Evolutionary conservation across 1,140 invertebrate genomes (phyloP), one percentile per base, ranked within the genome.

Genomic region (Steinernema feltiae): DNA sequence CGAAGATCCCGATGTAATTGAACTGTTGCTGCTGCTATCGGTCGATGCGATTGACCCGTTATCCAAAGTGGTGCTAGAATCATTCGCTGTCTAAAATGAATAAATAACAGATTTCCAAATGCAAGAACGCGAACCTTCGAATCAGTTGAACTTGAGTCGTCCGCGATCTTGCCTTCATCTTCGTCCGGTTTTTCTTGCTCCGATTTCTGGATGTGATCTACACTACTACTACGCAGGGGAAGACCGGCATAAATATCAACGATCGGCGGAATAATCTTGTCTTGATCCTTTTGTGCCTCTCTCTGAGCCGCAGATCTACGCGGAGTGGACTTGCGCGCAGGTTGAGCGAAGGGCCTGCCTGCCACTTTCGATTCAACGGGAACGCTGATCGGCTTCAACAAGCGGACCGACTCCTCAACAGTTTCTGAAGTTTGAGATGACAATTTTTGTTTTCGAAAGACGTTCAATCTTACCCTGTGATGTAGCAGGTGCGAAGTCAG

Each of bases 21-120:
- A 63, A 21, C 53, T 63, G 53, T 63, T 63, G 53, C 53, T 63
- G 53, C 53, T 46, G 41, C 41, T 63, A 21, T 63, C 53, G 7
- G 53, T 63, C 53, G 53, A 63, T n/a, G 53, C 53, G 53, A 63
- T 63, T 3, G 53, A 63, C 3, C 53, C 53, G 53, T 27, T 63
- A 21, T 63, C 53, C 53, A 63, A 15, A 63, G 53, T 12, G 24
- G 15, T 3, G 24, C 12, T 27, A 3, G 53, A 63, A 21, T 63
- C 53, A n/a, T 46, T 46, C 41, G 7, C 7, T 46, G 41, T 46
- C 41, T 46, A n/a, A 12, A 46, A 46, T 12, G 7, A n/a, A 7
- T 7, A 46, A n/a, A 12, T 46, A 46, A 12, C 41, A n/a, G n/a
- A n/a, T n/a, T 46, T 12, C 41, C 41, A 46, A n/a, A n/a, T 12